Evolutionary conservation across 2,888 invertebrate species (phyloP).

Genomic region (Apomyelois bistriatella): DNA sequence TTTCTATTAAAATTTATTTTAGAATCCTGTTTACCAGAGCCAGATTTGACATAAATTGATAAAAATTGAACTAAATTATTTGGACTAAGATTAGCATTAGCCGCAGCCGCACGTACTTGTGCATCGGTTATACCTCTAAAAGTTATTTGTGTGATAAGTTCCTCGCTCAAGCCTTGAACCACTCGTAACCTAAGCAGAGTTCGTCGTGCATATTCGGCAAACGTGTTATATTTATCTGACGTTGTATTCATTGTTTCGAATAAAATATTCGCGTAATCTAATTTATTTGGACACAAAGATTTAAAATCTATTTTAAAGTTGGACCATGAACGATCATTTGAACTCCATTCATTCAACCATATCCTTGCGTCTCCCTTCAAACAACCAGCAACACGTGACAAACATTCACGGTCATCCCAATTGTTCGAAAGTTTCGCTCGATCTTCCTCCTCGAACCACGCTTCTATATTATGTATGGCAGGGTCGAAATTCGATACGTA

Average conservation of each 20-base stretch:
- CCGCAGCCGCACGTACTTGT: too few relatives aligned
- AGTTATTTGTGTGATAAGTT: conserved; percentile 23
- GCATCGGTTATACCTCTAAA: conserved; percentile 22
- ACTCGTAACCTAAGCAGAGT: conserved; percentile 26
- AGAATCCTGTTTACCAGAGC: not conserved
- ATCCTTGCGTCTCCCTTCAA: conserved; percentile 23
- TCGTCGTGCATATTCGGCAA: conserved; percentile 31
- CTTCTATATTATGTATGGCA: conserved; percentile 1
- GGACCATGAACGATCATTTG: not conserved
- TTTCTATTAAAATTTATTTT: not conserved
- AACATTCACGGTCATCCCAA: conserved; percentile 23
- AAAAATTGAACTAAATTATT: too few relatives aligned
- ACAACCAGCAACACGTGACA: conserved; percentile 21
- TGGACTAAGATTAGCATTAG: conserved; percentile 23
- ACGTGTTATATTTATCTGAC: conserved; percentile 15
- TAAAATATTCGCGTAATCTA: not conserved
- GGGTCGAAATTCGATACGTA: conserved; percentile 8
- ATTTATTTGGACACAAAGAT: not conserved
- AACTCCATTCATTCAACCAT: conserved; percentile 20
- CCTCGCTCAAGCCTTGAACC: conserved; percentile 26
- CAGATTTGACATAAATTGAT: not conserved
- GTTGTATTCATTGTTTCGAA: not conserved
- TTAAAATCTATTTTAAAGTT: not conserved
- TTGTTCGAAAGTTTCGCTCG: conserved; percentile 19
- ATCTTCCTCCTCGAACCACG: conserved; percentile 12